These are phyloP conservation scores for Holocentrus rufus DNA, from an alignment of 2,797 vertebrate genomes.

Conservation along the genomic window DNA sequence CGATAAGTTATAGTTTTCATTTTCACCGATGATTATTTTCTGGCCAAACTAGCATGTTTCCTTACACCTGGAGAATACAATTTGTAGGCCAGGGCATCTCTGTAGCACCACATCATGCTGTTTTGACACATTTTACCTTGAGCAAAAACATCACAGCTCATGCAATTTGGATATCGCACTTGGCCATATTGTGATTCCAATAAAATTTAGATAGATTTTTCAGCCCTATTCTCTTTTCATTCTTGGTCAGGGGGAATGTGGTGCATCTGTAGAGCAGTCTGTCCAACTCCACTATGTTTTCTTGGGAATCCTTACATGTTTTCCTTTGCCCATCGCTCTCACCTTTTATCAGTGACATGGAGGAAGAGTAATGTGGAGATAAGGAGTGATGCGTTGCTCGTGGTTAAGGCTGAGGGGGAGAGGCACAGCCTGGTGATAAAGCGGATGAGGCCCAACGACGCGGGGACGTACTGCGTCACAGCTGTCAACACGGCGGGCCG, in stretches of 20 bases:
- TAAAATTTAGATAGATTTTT: too few species aligned
- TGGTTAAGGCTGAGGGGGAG: constrained; percentile 82
- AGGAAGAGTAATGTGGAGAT: constrained; percentile 83
- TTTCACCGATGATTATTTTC: too few species aligned
- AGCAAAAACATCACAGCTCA: too few species aligned
- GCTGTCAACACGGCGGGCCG: constrained; percentile 85
- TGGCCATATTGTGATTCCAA: too few species aligned
- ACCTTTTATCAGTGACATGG: constrained; percentile 85
- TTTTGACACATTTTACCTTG: too few species aligned
- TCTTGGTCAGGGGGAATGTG: constrained; percentile 17
- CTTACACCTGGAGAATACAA: too few species aligned
- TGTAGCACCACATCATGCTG: too few species aligned
- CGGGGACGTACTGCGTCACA: constrained; percentile 84
- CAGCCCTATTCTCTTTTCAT: constrained; percentile 16
- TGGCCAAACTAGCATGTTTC: too few species aligned
- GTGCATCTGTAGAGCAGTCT: constrained; percentile 26
- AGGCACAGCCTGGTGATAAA: constrained; percentile 85
- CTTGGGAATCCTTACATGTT: background rate
- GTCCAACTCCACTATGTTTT: background rate
- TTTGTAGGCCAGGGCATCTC: too few species aligned
- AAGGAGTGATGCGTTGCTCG: constrained; percentile 74
- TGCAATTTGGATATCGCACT: too few species aligned
- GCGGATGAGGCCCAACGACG: constrained; percentile 78
- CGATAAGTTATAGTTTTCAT: too few species aligned
- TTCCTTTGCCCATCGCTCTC: constrained; percentile 14